Conservation (phyloP, 1,140 invertebrate genomes). For the Drosophila micromelanica region DNA sequence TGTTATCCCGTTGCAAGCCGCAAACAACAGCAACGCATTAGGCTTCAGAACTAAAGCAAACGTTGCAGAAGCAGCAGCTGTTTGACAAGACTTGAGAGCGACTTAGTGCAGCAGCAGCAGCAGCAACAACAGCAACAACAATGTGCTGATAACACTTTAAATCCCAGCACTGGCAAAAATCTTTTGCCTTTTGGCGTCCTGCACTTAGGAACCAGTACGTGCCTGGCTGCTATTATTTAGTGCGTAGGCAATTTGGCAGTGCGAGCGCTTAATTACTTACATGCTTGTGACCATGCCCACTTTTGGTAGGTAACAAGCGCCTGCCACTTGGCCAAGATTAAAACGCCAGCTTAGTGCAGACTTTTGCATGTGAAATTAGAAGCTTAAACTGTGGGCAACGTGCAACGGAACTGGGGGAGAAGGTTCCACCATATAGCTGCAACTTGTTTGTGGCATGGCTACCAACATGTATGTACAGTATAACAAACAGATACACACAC, state of each 20-base stretch:
- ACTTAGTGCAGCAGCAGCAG: slow-evolving; percentile 36
- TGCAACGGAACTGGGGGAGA: not conserved
- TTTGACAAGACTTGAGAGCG: slow-evolving; percentile 46
- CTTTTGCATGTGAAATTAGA: slow-evolving; percentile 82
- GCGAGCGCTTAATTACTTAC: slow-evolving; percentile 76
- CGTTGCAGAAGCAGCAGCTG: slow-evolving; percentile 31
- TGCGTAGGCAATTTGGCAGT: slow-evolving; percentile 74
- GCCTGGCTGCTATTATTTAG: slow-evolving; percentile 64
- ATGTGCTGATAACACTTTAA: slow-evolving; percentile 48
- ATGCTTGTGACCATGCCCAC: slow-evolving; percentile 56
- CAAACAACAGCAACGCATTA: slow-evolving; percentile 74
- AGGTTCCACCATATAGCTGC: slow-evolving; percentile 27
- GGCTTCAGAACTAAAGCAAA: slow-evolving; percentile 60
- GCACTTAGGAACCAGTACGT: slow-evolving; percentile 14
- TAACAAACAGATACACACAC: slow-evolving; percentile 33
- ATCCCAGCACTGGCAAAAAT: slow-evolving; percentile 43
- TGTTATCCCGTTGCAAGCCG: slow-evolving; percentile 76
- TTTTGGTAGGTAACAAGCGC: not conserved
- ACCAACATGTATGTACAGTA: slow-evolving; percentile 15
- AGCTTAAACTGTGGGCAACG: slow-evolving; percentile 66
- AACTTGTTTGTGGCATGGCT: slow-evolving; percentile 75
- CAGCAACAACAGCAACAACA: slow-evolving; percentile 19
- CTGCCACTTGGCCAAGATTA: slow-evolving; percentile 74
- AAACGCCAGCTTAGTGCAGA: slow-evolving; percentile 79
- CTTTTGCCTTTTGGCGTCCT: slow-evolving; percentile 40